A percentile compares a stretch with the other conserved stretches of the same genome.
These are phyloP conservation scores for Cassiopea xamachana DNA, from an alignment of 30 jellyfish, hydroid and myxozoan species.

Conservation along the genomic window DNA sequence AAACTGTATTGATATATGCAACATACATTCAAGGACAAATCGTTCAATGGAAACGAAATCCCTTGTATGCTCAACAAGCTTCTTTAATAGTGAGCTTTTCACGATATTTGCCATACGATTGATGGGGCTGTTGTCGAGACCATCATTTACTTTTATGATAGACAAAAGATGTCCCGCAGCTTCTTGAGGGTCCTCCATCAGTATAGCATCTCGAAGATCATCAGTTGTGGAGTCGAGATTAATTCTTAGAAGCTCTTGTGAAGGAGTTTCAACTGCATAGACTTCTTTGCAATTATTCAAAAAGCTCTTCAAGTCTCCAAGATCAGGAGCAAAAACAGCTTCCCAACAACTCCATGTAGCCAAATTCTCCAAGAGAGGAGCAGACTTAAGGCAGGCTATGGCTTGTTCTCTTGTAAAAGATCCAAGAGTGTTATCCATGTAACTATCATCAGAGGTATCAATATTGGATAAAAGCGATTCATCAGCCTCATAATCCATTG, in stretches of 20 bases:
- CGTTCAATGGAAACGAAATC: slow-evolving; percentile 11
- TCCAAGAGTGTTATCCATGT: slow-evolving; percentile 12
- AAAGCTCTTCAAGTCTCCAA: slow-evolving; percentile 70
- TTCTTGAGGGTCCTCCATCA: slow-evolving; percentile 28
- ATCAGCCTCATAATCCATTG: slow-evolving; percentile 30
- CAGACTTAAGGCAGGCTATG: slow-evolving; percentile 47
- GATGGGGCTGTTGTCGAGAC: slow-evolving; percentile 69
- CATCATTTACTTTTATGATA: slow-evolving; percentile 55
- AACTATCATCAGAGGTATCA: background rate
- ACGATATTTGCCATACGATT: slow-evolving; percentile 63
- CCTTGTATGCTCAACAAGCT: background rate
- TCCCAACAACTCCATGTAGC: slow-evolving; percentile 82
- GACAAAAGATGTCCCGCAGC: slow-evolving; percentile 75
- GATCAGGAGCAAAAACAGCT: slow-evolving; percentile 57
- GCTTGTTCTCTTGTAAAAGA: slow-evolving; percentile 43
- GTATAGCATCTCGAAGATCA: slow-evolving; percentile 34
- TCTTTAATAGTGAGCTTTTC: slow-evolving; percentile 38
- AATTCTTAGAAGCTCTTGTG: slow-evolving; percentile 44
- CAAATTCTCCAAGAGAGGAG: slow-evolving; percentile 80
- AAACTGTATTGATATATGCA: slow-evolving; percentile 60
- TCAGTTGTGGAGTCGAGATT: slow-evolving; percentile 59
- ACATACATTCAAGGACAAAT: slow-evolving; percentile 72
- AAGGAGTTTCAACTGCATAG: slow-evolving; percentile 57
- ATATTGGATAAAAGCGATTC: background rate
- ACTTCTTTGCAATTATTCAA: slow-evolving; percentile 30